Percentiles rank a stretch among this genome's conserved stretches.
Conservation (phyloP, 2,113 vertebrate genomes). For the Larimichthys polyactis region DNA sequence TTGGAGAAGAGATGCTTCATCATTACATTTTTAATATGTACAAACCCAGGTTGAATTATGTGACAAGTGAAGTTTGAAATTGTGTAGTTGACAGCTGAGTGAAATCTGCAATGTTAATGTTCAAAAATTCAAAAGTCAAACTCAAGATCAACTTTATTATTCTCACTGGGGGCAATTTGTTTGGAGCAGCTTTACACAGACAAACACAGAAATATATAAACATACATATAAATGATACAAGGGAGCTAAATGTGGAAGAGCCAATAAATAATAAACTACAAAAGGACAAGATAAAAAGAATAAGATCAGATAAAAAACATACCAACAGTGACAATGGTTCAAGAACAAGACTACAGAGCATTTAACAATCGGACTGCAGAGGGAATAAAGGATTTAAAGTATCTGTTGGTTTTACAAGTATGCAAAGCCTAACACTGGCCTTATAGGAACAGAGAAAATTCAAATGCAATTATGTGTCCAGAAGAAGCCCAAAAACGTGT, state of each 20-base stretch:
- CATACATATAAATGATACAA: no score
- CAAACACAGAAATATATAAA: no score
- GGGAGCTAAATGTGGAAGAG: no score
- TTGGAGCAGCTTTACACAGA: no score
- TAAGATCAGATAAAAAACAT: no score
- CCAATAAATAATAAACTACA: no score
- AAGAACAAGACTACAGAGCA: no score
- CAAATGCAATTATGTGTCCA: neutral
- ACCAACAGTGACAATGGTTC: no score
- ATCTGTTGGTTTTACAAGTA: neutral
- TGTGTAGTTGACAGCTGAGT: neutral
- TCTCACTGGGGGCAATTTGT: no score
- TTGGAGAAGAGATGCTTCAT: neutral
- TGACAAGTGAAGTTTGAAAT: neutral
- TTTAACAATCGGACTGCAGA: no score
- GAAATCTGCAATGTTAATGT: neutral
- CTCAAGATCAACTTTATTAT: no score
- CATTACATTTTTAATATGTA: constrained; percentile 10
- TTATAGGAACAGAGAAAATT: neutral
- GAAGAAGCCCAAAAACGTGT: neutral
- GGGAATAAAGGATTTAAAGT: neutral
- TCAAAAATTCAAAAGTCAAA: neutral
- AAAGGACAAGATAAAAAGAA: no score
- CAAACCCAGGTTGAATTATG: neutral
- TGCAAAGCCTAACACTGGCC: neutral